Evolutionary conservation across 2,113 vertebrate species (phyloP).

Genomic region (Heterotis niloticus): DNA sequence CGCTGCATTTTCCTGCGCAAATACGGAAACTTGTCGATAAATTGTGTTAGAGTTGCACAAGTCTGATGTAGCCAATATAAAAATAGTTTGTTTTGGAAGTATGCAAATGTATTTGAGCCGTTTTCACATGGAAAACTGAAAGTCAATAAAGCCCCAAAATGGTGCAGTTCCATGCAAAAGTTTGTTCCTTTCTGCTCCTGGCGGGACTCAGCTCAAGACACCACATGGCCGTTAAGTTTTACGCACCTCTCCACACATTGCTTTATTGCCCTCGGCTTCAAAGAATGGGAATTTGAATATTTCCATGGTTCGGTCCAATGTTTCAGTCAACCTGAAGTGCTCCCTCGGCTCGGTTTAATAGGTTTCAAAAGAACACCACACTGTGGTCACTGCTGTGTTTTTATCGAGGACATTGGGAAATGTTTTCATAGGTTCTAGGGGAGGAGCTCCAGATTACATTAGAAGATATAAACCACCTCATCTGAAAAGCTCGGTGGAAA

Average conservation of each 20-base stretch:
- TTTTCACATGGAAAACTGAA: not conserved
- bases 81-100: too few relatives aligned
- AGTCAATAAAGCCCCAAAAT: not conserved
- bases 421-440: not conserved
- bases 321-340: not conserved
- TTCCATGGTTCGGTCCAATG: not conserved
- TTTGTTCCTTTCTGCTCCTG: not conserved
- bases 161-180: not conserved
- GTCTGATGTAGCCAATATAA: too few relatives aligned
- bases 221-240: not conserved
- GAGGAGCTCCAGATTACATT: not conserved
- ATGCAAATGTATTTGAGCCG: too few relatives aligned
- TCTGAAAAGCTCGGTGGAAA: too few relatives aligned
- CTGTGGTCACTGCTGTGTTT: not conserved
- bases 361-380: not conserved
- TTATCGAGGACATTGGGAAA: not conserved
- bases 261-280: not conserved
- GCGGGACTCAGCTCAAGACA: not conserved
- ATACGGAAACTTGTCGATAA: too few relatives aligned
- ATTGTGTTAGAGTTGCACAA: too few relatives aligned
- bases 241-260: not conserved
- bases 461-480: not conserved
- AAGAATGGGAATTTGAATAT: not conserved
- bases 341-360: not conserved
- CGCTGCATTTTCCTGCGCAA: too few relatives aligned